Conservation (phyloP, 2,113 vertebrate species). For the Reinhardtius hippoglossoides region DNA sequence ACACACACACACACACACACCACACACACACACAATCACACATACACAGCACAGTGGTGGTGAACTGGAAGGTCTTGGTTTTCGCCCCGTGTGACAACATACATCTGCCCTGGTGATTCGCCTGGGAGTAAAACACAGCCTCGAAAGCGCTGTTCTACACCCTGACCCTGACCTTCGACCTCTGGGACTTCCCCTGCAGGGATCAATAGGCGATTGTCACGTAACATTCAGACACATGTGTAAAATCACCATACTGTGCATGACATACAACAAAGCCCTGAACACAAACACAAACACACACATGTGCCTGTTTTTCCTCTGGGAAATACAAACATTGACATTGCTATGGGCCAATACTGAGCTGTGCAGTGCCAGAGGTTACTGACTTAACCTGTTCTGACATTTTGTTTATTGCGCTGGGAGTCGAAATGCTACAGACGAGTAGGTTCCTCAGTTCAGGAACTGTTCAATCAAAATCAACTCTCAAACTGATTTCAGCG, state of each 20-base stretch:
- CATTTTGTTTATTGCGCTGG: slow-evolving; percentile 38
- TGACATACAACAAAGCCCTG: not conserved
- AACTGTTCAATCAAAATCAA: slow-evolving; percentile 38
- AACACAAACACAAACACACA: not conserved
- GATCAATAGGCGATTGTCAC: slow-evolving; percentile 17
- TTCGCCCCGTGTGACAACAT: slow-evolving; percentile 1
- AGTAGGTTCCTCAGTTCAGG: slow-evolving; percentile 14
- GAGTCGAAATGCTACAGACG: not conserved
- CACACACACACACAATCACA: not conserved
- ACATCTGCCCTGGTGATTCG: slow-evolving; percentile 13
- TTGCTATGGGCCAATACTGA: slow-evolving; percentile 46
- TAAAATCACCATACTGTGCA: not conserved
- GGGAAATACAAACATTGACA: slow-evolving; percentile 35
- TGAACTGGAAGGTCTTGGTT: slow-evolving; percentile 6
- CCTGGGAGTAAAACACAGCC: not conserved
- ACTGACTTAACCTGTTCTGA: slow-evolving; percentile 56
- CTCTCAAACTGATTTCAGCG: slow-evolving; percentile 20
- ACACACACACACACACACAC: slow-evolving; percentile 4
- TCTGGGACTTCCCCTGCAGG: not conserved
- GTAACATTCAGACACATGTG: slow-evolving; percentile 15
- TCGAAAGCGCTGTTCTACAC: not conserved
- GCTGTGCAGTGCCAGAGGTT: slow-evolving; percentile 44
- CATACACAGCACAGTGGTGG: not conserved
- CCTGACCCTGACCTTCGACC: slow-evolving; percentile 39
- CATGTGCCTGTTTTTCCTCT: slow-evolving; percentile 5